These are phyloP conservation scores for Octopus bimaculoides DNA, from an alignment of 1,140 invertebrate species.

Conservation along the genomic window DNA sequence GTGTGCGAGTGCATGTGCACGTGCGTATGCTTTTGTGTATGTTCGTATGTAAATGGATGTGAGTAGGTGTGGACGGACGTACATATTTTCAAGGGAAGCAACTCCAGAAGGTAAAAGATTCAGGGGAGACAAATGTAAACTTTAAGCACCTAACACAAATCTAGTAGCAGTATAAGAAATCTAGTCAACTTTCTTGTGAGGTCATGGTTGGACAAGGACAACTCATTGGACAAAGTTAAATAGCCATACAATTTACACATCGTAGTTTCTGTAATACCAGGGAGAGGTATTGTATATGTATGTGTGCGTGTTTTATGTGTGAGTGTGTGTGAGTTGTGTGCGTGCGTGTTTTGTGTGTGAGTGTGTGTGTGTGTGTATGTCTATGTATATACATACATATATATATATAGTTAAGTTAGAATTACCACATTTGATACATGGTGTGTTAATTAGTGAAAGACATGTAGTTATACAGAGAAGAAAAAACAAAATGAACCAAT, in stretches of 20 bases:
- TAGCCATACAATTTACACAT: neutral
- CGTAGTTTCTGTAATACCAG: neutral
- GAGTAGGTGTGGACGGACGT: no score
- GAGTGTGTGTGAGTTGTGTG: neutral
- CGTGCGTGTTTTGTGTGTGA: neutral
- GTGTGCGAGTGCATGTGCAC: no score
- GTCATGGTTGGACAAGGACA: neutral
- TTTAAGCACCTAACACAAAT: neutral
- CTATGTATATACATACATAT: neutral
- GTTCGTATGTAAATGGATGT: no score
- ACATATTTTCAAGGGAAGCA: no score
- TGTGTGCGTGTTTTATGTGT: neutral
- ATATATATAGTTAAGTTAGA: neutral
- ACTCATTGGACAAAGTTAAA: neutral
- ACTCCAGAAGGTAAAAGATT: no score
- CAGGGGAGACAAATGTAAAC: no score
- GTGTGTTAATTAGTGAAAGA: no score
- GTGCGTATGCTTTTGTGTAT: no score
- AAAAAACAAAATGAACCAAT: no score
- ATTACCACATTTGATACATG: no score
- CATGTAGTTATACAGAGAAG: no score
- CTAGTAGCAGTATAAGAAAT: neutral
- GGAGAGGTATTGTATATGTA: neutral
- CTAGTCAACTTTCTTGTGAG: neutral
- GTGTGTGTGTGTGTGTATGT: neutral